These are phyloP conservation scores for Agelastica alni DNA, from an alignment of 2,888 invertebrate genomes.

Conservation along the genomic window DNA sequence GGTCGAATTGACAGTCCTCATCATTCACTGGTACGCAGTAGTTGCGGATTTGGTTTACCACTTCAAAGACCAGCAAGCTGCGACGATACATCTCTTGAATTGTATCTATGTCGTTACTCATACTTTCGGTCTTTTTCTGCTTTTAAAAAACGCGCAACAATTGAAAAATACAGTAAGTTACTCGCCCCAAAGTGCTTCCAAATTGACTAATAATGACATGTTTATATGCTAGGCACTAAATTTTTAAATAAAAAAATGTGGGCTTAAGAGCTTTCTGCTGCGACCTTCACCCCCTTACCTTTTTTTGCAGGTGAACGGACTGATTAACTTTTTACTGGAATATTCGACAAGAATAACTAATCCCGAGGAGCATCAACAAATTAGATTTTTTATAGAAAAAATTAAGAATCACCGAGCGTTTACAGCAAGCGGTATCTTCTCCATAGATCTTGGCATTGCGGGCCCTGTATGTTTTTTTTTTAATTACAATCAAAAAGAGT, in stretches of 20 bases:
- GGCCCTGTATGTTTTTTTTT: slow-evolving; percentile 49
- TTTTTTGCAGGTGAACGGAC: slow-evolving; percentile 48
- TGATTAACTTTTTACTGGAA: slow-evolving; percentile 51
- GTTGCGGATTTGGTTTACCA: slow-evolving; percentile 51
- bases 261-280: too few species aligned
- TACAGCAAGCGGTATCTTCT: slow-evolving; percentile 53
- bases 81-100: slow-evolving; percentile 50
- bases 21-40: slow-evolving; percentile 54
- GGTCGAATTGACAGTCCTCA: slow-evolving; percentile 50
- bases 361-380: slow-evolving; percentile 51
- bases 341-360: slow-evolving; percentile 51
- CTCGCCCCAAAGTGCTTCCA: too few species aligned
- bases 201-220: too few species aligned
- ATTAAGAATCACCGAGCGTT: slow-evolving; percentile 50
- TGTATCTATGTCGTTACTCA: slow-evolving; percentile 50
- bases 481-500: not conserved
- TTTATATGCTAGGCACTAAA: too few species aligned
- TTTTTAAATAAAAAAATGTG: too few species aligned
- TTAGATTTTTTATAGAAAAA: slow-evolving; percentile 54
- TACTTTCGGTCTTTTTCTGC: slow-evolving; percentile 48
- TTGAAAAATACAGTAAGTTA: slow-evolving; percentile 52
- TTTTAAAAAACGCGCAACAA: slow-evolving; percentile 51
- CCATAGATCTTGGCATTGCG: slow-evolving; percentile 52
- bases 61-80: slow-evolving; percentile 45
- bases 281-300: too few species aligned